These are phyloP conservation scores for Brachionus paranguensis DNA, from an alignment of 1,140 invertebrate species.

Conservation along the genomic window DNA sequence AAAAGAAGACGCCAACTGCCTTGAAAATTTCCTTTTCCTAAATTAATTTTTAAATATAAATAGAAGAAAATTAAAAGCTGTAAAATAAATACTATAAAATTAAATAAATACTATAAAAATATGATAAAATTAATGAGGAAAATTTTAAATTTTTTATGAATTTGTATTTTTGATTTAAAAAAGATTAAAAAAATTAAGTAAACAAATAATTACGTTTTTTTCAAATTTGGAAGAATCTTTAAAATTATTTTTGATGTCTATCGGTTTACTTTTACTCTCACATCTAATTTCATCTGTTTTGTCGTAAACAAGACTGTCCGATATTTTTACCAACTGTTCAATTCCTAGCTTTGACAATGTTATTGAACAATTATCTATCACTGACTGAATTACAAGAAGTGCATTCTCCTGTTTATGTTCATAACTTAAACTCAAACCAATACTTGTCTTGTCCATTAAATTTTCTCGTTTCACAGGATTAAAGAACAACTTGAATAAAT, in stretches of 20 bases:
- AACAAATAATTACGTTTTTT: not conserved
- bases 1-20: too few species aligned
- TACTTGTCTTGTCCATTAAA: constrained; percentile 19
- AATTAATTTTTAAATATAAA: too few species aligned
- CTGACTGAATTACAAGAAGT: not conserved
- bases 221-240: not conserved
- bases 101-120: too few species aligned
- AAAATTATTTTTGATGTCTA: not conserved
- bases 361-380: not conserved
- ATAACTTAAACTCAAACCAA: not conserved
- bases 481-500: constrained; percentile 45
- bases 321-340: constrained; percentile 10
- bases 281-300: not conserved
- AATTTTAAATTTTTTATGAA: too few species aligned
- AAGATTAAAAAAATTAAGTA: too few species aligned
- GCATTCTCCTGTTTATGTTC: not conserved
- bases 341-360: not conserved
- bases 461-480: constrained; percentile 43
- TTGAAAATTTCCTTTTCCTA: too few species aligned
- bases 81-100: too few species aligned
- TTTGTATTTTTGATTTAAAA: too few species aligned
- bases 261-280: not conserved
- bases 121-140: too few species aligned
- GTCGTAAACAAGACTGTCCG: not conserved
- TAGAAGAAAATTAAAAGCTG: too few species aligned